phyloP scores from a whole-genome alignment of 2,113 vertebrate species.

The Gobio gobio region DNA sequence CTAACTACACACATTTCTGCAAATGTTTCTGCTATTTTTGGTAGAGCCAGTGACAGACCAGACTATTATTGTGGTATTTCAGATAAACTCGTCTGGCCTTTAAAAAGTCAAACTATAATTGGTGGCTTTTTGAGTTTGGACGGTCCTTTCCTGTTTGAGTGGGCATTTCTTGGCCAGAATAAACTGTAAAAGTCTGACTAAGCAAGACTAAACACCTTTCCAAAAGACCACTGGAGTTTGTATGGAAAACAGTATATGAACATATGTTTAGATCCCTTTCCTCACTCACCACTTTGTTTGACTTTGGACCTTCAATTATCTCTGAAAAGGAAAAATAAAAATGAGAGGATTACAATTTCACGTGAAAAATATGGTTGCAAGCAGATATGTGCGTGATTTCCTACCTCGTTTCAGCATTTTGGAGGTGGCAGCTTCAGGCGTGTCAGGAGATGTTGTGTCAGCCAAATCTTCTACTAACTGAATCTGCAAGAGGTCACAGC shows the following conservation, averaged over 20 bases:
- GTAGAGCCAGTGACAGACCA: background rate
- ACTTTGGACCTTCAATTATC: slow-evolving; percentile 52
- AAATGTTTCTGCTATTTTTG: background rate
- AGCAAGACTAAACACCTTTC: background rate
- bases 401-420: slow-evolving; percentile 91
- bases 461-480: slow-evolving; percentile 93
- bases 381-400: background rate
- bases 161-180: background rate
- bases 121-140: background rate
- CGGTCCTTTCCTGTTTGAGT: background rate
- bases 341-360: background rate
- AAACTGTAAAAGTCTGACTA: background rate
- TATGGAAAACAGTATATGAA: background rate
- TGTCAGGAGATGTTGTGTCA: slow-evolving; percentile 94
- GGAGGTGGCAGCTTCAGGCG: slow-evolving; percentile 83
- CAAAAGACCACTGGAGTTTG: slow-evolving; percentile 3
- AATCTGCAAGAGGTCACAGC: slow-evolving; percentile 76
- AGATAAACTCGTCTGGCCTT: background rate
- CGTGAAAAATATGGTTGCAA: background rate
- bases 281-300: slow-evolving; percentile 58
- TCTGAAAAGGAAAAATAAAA: slow-evolving; percentile 44
- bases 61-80: background rate
- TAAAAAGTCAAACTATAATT: background rate
- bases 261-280: background rate
- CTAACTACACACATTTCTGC: background rate